A percentile compares a stretch with the other conserved stretches of the same genome.
Conservation (phyloP, 1,140 invertebrate genomes). For the Rhagoletis pomonella region DNA sequence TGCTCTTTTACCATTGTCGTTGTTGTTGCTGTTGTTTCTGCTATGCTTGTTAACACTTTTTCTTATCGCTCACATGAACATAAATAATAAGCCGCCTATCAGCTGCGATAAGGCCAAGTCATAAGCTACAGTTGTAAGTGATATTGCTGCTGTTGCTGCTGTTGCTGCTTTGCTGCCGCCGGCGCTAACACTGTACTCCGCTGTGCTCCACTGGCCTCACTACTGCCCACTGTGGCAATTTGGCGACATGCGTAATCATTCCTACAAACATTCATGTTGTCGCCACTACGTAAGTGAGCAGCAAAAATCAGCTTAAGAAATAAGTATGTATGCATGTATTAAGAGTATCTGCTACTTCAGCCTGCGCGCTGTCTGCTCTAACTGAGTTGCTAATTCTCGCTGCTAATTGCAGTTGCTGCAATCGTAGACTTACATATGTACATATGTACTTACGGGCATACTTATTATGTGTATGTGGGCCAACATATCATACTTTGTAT, state of each 20-base stretch:
- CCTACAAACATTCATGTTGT: not conserved
- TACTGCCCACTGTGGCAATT: slow-evolving; percentile 15
- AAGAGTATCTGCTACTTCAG: not conserved
- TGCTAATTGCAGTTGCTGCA: not conserved
- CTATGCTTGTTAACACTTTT: slow-evolving; percentile 42
- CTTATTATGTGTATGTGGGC: not conserved
- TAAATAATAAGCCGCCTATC: slow-evolving; percentile 44
- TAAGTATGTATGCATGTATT: not conserved
- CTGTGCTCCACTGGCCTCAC: not conserved
- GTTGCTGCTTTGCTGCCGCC: not conserved
- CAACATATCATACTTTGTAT: not conserved
- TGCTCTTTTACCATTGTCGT: not conserved
- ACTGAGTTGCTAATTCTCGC: not conserved
- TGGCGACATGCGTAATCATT: not conserved
- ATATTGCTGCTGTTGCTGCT: not conserved
- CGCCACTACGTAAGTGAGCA: slow-evolving; percentile 8
- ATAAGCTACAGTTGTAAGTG: slow-evolving; percentile 28
- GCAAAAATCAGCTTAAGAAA: slow-evolving; percentile 43
- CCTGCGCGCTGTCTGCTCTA: not conserved
- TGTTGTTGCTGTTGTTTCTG: not conserved
- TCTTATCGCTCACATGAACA: slow-evolving; percentile 47
- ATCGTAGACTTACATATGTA: not conserved
- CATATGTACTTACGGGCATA: not conserved
- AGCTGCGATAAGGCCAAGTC: slow-evolving; percentile 34
- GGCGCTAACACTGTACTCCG: too few species aligned